Evolutionary conservation across 2,113 vertebrate species (phyloP).

Genomic region (Urocynchramus pylzowi): DNA sequence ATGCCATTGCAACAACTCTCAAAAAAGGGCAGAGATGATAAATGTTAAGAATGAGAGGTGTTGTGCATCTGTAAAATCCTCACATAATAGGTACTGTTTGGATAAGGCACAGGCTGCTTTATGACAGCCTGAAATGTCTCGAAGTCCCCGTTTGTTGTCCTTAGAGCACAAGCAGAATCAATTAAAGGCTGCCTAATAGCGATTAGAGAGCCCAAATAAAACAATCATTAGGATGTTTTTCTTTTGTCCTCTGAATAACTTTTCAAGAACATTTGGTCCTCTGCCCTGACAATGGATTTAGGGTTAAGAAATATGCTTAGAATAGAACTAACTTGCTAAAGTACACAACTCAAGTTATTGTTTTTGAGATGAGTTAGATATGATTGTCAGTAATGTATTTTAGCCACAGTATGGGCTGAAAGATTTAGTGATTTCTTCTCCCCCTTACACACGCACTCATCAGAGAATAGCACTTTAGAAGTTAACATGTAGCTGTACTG

Average conservation of each 20-base stretch:
- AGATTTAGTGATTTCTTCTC: background rate
- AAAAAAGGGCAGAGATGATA: background rate
- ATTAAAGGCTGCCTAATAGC: background rate
- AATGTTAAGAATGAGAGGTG: background rate
- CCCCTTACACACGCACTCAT: fast-evolving
- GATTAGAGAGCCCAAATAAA: background rate
- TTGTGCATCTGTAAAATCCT: background rate
- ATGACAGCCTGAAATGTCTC: background rate
- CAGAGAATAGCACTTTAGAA: background rate
- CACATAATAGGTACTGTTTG: background rate
- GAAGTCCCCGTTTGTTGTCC: fast-evolving
- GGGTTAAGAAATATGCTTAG: background rate
- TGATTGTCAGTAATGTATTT: background rate
- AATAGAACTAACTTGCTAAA: background rate
- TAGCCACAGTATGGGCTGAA: background rate
- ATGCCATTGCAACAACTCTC: background rate
- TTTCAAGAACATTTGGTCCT: background rate
- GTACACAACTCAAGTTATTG: background rate
- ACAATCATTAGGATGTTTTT: background rate
- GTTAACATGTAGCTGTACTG: background rate
- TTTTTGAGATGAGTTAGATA: background rate
- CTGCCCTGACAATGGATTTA: background rate
- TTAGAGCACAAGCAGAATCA: background rate
- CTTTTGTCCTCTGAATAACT: background rate
- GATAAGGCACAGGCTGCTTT: background rate